A percentile compares a stretch with the other conserved stretches of the same genome.
Evolutionary conservation across 1,140 invertebrate genomes (phyloP).

Genomic region (Tribolium castaneum): DNA sequence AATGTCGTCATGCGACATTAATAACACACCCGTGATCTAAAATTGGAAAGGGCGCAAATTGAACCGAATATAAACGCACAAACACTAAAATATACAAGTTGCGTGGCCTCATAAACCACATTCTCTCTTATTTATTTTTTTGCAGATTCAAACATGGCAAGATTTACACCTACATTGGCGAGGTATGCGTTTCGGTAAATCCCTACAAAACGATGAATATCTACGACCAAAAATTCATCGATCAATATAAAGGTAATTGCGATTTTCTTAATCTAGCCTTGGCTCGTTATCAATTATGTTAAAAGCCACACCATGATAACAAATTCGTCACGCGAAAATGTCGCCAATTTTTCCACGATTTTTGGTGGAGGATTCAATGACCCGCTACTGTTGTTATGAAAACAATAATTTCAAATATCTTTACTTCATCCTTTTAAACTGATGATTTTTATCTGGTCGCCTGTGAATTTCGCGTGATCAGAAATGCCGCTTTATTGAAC

Average conservation of each 20-base stretch:
- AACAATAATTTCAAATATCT: too few species aligned
- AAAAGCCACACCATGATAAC: background rate
- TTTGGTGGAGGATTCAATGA: too few species aligned
- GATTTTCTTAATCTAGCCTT: background rate
- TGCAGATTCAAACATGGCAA: conserved; percentile 87
- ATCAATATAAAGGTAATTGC: conserved; percentile 84
- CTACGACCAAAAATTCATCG: conserved; percentile 82
- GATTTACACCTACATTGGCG: conserved; percentile 95
- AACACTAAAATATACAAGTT: background rate
- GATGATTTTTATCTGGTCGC: too few species aligned
- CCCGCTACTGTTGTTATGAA: too few species aligned
- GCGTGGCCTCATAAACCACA: background rate
- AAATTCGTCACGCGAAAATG: background rate
- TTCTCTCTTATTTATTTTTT: conserved; percentile 58
- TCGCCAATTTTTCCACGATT: background rate
- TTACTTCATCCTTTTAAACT: too few species aligned
- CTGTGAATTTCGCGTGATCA: too few species aligned
- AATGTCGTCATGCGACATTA: too few species aligned
- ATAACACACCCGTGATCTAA: too few species aligned
- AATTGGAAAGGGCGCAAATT: too few species aligned
- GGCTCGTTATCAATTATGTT: background rate
- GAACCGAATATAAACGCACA: background rate
- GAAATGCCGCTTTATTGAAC: too few species aligned
- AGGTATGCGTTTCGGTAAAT: conserved; percentile 93
- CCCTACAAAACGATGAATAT: conserved; percentile 89